These are phyloP conservation scores for Xiphophorus maculatus DNA, from an alignment of 2,113 vertebrate genomes.

Conservation along the genomic window DNA sequence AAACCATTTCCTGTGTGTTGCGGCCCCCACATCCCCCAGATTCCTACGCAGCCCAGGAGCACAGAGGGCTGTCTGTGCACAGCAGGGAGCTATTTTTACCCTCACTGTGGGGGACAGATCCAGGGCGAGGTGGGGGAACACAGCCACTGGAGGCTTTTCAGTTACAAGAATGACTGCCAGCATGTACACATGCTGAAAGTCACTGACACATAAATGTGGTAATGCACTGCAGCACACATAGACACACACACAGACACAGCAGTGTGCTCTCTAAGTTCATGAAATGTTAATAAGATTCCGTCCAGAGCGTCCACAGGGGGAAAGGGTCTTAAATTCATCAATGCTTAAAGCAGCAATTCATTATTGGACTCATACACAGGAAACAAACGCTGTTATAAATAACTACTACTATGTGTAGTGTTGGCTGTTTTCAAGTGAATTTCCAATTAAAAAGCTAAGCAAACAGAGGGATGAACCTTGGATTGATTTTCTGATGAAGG, in stretches of 20 bases:
- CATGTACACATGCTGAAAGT: conserved; percentile 14
- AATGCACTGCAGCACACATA: conserved; percentile 2
- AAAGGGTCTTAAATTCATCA: conserved; percentile 40
- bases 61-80: conserved; percentile 67
- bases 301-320: conserved; percentile 14
- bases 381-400: not conserved
- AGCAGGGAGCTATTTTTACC: conserved; percentile 72
- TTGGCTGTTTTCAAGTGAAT: no score
- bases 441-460: no score
- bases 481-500: no score
- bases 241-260: not conserved
- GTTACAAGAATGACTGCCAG: conserved; percentile 40
- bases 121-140: conserved; percentile 23
- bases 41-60: conserved; percentile 63
- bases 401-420: not conserved
- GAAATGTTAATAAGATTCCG: conserved; percentile 61
- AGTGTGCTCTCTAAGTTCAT: conserved; percentile 46
- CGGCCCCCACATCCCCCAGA: conserved; percentile 66
- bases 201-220: conserved; percentile 4
- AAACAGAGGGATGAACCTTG: no score
- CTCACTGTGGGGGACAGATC: conserved; percentile 52
- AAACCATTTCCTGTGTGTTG: conserved; percentile 71
- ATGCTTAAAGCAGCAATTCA: conserved; percentile 43
- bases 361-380: conserved; percentile 30
- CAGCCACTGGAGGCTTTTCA: conserved; percentile 27